Conservation (phyloP, 2,888 invertebrate species). For the Allolobophora icterica region DNA sequence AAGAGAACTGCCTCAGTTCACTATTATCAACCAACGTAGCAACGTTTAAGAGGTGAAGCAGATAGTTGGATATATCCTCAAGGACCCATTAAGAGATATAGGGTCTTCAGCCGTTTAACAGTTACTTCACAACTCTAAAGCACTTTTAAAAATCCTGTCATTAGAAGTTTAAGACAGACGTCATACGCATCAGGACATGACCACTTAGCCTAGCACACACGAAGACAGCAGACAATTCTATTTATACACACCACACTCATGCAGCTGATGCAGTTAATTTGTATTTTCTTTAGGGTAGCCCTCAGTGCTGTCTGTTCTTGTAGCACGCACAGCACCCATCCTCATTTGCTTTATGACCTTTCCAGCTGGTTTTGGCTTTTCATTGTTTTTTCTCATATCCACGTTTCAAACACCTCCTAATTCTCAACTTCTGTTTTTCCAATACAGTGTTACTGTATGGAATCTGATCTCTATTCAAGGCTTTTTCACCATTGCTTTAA, state of each 20-base stretch:
- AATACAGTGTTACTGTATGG: no score
- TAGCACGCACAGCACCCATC: no score
- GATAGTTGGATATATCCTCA: neutral
- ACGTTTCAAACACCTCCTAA: no score
- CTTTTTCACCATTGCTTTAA: no score
- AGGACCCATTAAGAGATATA: neutral
- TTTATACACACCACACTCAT: neutral
- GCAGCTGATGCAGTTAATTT: neutral
- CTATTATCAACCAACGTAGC: neutral
- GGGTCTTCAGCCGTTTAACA: neutral
- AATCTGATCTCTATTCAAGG: no score
- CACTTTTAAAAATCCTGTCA: neutral
- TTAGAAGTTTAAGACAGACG: neutral
- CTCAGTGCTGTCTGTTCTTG: no score
- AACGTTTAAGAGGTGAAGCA: neutral
- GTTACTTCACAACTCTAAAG: slow-evolving; percentile 1
- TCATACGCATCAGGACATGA: neutral
- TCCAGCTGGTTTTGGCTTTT: no score
- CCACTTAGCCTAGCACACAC: neutral
- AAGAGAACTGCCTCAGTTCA: neutral
- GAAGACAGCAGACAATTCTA: neutral
- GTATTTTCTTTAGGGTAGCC: neutral
- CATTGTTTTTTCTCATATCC: no score
- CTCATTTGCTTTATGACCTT: no score
- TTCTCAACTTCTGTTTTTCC: no score